These are phyloP conservation scores for Drosophila pachea DNA, from an alignment of 1,140 invertebrate genomes.

Conservation along the genomic window DNA sequence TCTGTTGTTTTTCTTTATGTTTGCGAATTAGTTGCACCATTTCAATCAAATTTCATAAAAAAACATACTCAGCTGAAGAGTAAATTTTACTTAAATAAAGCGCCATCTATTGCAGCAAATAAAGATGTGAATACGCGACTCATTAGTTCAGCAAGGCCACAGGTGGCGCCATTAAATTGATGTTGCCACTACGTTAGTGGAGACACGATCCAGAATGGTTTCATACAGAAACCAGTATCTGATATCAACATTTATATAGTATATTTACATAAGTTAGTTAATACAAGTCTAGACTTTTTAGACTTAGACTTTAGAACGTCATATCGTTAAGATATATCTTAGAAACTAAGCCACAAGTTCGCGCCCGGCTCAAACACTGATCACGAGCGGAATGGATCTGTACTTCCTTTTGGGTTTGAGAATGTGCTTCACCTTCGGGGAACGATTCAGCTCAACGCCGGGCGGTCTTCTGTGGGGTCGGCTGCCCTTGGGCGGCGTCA, in stretches of 20 bases:
- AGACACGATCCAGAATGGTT: constrained; percentile 16
- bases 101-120: constrained; percentile 6
- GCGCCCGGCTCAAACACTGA: constrained; percentile 57
- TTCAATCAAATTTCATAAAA: background rate
- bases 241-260: background rate
- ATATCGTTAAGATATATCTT: constrained; percentile 35
- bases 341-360: constrained; percentile 17
- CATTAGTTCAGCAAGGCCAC: background rate
- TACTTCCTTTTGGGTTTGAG: constrained; percentile 64
- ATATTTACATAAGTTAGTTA: constrained; percentile 53
- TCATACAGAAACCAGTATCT: background rate
- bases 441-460: constrained; percentile 39
- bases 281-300: constrained; percentile 32
- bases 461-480: constrained; percentile 50
- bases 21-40: constrained; percentile 11
- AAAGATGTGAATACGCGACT: too few species aligned
- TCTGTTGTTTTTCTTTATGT: constrained; percentile 1
- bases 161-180: constrained; percentile 3
- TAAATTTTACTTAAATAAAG: background rate
- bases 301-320: constrained; percentile 27
- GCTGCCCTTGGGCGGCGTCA: constrained; percentile 34
- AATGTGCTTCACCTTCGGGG: constrained; percentile 53
- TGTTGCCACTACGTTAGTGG: constrained; percentile 6
- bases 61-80: too few species aligned
- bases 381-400: constrained; percentile 66